Evolutionary conservation across 2,888 invertebrate genomes (phyloP).

Genomic region (Polylopha cassiicola): DNA sequence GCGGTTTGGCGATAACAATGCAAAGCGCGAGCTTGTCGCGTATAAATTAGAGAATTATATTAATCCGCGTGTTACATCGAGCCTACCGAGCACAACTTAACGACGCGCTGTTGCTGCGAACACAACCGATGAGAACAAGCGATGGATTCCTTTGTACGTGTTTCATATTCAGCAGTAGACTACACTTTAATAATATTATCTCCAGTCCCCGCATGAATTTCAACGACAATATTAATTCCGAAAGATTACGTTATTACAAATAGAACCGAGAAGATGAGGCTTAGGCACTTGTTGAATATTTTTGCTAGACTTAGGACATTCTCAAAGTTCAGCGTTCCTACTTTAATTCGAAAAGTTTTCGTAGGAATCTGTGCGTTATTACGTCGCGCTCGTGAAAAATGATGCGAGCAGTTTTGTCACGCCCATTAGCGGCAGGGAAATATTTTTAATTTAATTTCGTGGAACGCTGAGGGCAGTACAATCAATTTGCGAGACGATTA

Average conservation of each 20-base stretch:
- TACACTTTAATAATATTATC: no score
- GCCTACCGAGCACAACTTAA: constrained; percentile 28
- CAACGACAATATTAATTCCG: no score
- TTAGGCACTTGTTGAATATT: constrained; percentile 5
- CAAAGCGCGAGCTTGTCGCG: constrained; percentile 42
- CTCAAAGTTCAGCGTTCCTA: constrained; percentile 10
- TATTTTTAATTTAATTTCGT: constrained; percentile 27
- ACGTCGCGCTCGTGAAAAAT: constrained; percentile 21
- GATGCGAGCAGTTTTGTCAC: constrained; percentile 22
- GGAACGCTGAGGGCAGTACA: constrained; percentile 31
- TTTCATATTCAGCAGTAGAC: no score
- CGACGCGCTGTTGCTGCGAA: constrained; percentile 7
- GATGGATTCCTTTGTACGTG: no score
- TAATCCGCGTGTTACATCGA: constrained; percentile 59
- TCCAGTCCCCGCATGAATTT: no score
- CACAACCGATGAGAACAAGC: background rate
- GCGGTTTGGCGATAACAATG: constrained; percentile 56
- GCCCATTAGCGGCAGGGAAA: constrained; percentile 25
- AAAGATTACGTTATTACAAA: no score
- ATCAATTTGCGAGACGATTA: constrained; percentile 62
- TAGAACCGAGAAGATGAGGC: no score
- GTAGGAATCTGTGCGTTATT: constrained; percentile 17
- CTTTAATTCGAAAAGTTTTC: constrained; percentile 16
- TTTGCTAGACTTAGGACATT: constrained; percentile 1
- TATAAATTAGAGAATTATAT: constrained; percentile 71